Evolutionary conservation across 1,140 invertebrate species (phyloP).

Genomic region (Eciton burchellii): DNA sequence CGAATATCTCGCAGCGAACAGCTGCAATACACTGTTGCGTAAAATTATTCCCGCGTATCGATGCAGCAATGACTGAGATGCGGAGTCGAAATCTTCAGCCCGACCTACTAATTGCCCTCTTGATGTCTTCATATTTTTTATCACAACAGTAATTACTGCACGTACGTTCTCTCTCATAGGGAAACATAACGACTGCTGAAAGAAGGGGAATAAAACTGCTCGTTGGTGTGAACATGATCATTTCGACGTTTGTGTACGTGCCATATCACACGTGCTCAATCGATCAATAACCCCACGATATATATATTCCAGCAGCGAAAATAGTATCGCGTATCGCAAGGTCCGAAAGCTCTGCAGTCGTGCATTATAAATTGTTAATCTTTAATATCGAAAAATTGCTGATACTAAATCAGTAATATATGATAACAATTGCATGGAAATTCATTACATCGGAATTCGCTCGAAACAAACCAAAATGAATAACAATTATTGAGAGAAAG

Average conservation of each 20-base stretch:
- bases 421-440: too few species aligned
- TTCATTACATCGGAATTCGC: background rate
- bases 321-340: background rate
- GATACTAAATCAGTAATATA: background rate
- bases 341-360: background rate
- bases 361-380: background rate
- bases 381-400: constrained; percentile 14
- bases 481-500: too few species aligned
- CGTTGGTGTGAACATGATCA: background rate
- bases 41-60: background rate
- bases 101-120: background rate
- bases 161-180: background rate
- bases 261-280: background rate
- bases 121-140: background rate
- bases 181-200: background rate
- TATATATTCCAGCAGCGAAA: background rate
- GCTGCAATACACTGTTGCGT: background rate
- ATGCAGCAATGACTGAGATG: background rate
- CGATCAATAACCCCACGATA: background rate
- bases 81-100: background rate
- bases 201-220: background rate
- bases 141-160: background rate
- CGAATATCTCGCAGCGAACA: constrained; percentile 2
- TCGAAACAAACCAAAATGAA: background rate
- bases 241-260: background rate